phyloP scores from a whole-genome alignment of 2,797 vertebrate genomes.

The Pangasius sanitwongsei region DNA sequence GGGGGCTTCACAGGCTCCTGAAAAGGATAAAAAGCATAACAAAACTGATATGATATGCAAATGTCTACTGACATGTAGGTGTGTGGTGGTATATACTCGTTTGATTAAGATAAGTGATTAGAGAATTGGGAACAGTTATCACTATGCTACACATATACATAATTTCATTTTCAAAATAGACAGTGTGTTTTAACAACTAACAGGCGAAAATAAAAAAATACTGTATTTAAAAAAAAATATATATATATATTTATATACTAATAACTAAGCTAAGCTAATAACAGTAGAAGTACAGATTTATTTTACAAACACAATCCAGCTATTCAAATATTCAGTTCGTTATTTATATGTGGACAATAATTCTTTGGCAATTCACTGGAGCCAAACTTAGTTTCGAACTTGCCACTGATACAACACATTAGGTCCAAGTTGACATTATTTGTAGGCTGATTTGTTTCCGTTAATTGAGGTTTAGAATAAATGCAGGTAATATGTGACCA shows the following conservation, averaged over 20 bases:
- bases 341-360: neutral
- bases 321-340: neutral
- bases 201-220: neutral
- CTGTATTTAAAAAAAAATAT: neutral
- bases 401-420: neutral
- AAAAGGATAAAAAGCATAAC: conserved; percentile 21
- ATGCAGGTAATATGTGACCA: neutral
- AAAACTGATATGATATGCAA: no score
- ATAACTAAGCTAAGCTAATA: neutral
- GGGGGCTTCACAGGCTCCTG: conserved; percentile 69
- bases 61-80: neutral
- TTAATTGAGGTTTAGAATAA: neutral
- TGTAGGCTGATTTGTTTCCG: neutral
- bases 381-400: neutral
- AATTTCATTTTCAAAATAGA: neutral
- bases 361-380: neutral
- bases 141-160: neutral
- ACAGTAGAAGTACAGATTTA: neutral
- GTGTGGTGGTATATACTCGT: neutral
- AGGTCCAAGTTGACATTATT: neutral
- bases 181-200: neutral
- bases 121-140: neutral
- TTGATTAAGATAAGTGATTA: neutral
- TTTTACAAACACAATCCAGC: neutral
- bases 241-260: no score